Evolutionary conservation across 2,888 invertebrate species (phyloP).

Genomic region (Strigamia transsilvanica): DNA sequence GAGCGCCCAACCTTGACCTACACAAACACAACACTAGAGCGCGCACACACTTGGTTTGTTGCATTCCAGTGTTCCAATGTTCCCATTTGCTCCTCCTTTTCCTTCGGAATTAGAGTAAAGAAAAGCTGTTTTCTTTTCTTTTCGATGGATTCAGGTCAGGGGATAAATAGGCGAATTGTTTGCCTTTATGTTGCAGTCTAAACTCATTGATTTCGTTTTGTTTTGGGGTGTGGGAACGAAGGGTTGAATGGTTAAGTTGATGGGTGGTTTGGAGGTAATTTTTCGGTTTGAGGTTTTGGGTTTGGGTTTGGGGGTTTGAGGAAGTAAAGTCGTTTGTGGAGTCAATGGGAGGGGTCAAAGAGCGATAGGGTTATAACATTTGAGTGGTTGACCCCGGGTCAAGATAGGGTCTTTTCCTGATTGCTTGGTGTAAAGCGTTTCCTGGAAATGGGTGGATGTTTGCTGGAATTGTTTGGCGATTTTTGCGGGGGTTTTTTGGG

Average conservation of each 20-base stretch:
- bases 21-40: background rate
- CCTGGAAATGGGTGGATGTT: background rate
- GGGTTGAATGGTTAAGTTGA: background rate
- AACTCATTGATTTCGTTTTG: background rate
- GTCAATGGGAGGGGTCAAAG: slow-evolving; percentile 10
- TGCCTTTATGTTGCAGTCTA: background rate
- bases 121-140: no score
- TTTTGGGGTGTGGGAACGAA: background rate
- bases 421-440: slow-evolving; percentile 10
- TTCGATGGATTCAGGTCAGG: background rate
- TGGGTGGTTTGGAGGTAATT: background rate
- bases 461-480: background rate
- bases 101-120: no score
- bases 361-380: slow-evolving; percentile 12
- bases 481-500: background rate
- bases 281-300: no score
- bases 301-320: background rate
- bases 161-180: background rate
- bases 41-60: background rate
- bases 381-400: slow-evolving; percentile 29
- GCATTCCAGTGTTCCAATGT: background rate
- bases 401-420: slow-evolving; percentile 2
- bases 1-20: background rate
- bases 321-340: background rate
- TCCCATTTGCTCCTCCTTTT: background rate